Evolutionary conservation across 2,113 vertebrate species (phyloP), one percentile per base, ranked within the genome.

Genomic region (Gnathonemus echidnorhynchus): DNA sequence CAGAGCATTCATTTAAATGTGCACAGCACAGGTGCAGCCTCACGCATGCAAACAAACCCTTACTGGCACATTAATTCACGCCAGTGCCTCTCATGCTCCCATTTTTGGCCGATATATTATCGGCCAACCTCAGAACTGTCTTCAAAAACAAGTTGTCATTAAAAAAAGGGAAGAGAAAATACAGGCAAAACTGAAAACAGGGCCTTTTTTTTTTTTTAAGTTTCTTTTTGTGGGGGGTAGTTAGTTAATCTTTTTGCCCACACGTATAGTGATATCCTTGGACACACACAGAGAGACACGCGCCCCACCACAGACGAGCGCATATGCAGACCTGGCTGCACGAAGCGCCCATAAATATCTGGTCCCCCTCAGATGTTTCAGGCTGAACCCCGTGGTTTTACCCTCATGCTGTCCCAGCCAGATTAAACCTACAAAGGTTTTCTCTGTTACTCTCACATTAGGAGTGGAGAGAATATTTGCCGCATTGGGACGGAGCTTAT

Each of bases 401-500:
- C 87, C 91, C 91, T 91, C 92, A 89, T 90, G 87, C 86, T 91
- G 70, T 91, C 90, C 91, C 91, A 91, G 84, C 90, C 91, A 91
- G 90, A 92, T 92, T 91, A 91, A 77, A 50, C 86, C 91, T 91
- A 93, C 93, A 93, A 94, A 93, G 91, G 90, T 92, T 92, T 90
- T 94, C 93, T 92, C 92, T 90, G 88, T 94, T 95, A 96, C 95
- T 95, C 94, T 95, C 94, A 94, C 93, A 91, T 93, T 92, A 92
- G 91, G 94, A 94, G 91, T 91, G 90, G 91, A 91, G 93, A 90
- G 92, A 92, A 93, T 93, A 94, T 95, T 94, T 93, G 92, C 89
- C 92, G 94, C 93, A 94, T 93, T 92, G 95, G 93, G 92, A 93
- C 89, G 91, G 93, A 94, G 94, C 95, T 95, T 95, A 95, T 95